Evolutionary conservation across 2,888 invertebrate species (phyloP).

Genomic region (Dioctria rufipes): DNA sequence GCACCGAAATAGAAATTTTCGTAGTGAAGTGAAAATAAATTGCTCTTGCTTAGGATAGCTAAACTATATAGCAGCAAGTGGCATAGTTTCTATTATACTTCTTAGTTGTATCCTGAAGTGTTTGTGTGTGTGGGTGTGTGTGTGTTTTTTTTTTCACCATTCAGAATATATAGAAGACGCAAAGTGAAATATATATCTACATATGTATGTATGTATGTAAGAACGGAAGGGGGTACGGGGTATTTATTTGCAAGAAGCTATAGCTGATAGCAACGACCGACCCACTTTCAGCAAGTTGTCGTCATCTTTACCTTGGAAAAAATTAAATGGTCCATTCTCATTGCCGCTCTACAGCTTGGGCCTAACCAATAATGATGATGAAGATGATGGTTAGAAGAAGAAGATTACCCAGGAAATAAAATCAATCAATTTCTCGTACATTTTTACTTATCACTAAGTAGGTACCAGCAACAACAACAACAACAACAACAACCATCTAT

Average conservation of each 20-base stretch:
- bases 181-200: too few relatives aligned
- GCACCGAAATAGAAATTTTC: neutral
- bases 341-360: neutral
- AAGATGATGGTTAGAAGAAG: neutral
- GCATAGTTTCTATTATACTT: too few relatives aligned
- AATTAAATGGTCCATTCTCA: neutral
- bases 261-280: neutral
- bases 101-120: too few relatives aligned
- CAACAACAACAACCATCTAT: too few relatives aligned
- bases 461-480: too few relatives aligned
- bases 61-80: too few relatives aligned
- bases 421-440: neutral
- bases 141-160: too few relatives aligned
- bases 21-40: neutral
- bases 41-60: neutral
- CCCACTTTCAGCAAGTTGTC: conserved; percentile 1
- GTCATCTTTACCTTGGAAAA: neutral
- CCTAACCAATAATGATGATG: neutral
- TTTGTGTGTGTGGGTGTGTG: too few relatives aligned
- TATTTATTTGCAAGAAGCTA: too few relatives aligned
- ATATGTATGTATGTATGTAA: too few relatives aligned
- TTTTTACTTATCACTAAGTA: neutral
- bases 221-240: too few relatives aligned
- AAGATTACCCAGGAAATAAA: neutral
- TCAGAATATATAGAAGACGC: too few relatives aligned